These are phyloP conservation scores for Epizoanthus ramosus DNA, from an alignment of 92 coral and sea anemone genomes.

Conservation along the genomic window DNA sequence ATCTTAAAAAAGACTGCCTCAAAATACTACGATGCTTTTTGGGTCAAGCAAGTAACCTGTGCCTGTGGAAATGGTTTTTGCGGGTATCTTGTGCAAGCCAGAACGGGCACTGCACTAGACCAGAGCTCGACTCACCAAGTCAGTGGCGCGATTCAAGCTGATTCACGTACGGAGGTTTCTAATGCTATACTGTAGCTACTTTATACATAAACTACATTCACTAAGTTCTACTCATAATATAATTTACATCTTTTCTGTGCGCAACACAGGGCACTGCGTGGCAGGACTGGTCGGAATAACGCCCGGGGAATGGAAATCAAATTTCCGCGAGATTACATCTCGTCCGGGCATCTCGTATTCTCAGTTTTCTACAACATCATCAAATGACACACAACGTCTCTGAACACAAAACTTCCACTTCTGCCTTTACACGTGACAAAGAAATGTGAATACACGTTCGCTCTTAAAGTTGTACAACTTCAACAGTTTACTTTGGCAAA, in stretches of 20 bases:
- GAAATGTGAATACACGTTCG: too few relatives aligned
- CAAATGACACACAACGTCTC: too few relatives aligned
- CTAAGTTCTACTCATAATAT: not conserved
- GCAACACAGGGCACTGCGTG: not conserved
- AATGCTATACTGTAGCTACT: not conserved
- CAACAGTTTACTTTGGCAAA: too few relatives aligned
- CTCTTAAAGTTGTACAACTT: too few relatives aligned
- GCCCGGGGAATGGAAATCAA: not conserved
- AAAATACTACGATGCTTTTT: not conserved
- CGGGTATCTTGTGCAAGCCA: not conserved
- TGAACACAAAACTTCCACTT: too few relatives aligned
- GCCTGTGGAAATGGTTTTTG: too few relatives aligned
- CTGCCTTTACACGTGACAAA: too few relatives aligned
- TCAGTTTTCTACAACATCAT: too few relatives aligned
- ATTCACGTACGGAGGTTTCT: not conserved
- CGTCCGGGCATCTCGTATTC: too few relatives aligned
- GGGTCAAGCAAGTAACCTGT: not conserved
- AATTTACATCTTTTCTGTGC: not conserved
- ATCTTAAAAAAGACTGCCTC: not conserved
- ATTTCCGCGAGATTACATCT: not conserved
- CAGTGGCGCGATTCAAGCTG: not conserved
- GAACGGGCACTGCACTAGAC: not conserved
- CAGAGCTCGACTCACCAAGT: not conserved
- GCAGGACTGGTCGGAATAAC: not conserved
- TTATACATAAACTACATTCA: not conserved